A percentile compares a stretch with the other conserved stretches of the same genome.
Evolutionary conservation across 2,797 vertebrate genomes (phyloP).

Genomic region (Lerista edwardsae): DNA sequence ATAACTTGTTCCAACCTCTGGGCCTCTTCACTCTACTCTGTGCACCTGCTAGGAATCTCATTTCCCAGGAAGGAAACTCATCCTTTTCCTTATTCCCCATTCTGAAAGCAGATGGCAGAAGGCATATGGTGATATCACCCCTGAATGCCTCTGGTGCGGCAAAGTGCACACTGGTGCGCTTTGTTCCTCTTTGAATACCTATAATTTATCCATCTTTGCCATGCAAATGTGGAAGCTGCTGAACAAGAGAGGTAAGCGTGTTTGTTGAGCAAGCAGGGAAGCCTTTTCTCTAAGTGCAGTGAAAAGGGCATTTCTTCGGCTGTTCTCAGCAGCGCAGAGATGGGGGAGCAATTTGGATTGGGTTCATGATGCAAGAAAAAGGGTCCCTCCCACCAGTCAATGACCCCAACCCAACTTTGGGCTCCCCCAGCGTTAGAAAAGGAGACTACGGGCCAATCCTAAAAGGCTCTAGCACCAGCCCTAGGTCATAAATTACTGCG

Average conservation of each 20-base stretch:
- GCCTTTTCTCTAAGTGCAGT: neutral
- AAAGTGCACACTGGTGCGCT: neutral
- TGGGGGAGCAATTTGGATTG: no score
- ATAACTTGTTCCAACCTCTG: neutral
- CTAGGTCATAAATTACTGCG: no score
- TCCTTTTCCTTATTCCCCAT: neutral
- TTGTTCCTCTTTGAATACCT: neutral
- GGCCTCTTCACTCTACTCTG: neutral
- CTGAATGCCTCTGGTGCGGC: neutral
- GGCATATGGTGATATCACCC: fast-evolving
- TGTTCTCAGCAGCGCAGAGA: no score
- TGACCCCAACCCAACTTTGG: no score
- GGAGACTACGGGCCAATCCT: no score
- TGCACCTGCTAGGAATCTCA: neutral
- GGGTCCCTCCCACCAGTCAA: no score
- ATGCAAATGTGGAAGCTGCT: neutral
- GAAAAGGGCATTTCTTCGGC: neutral
- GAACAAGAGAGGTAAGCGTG: neutral
- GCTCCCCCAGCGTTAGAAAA: no score
- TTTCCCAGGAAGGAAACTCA: neutral
- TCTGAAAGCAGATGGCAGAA: neutral
- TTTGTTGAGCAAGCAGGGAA: neutral
- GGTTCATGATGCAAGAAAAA: no score
- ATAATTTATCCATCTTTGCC: neutral
- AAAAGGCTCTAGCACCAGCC: no score